Evolutionary conservation across 1,140 invertebrate genomes (phyloP).

Genomic region (Zaprionus inermis): DNA sequence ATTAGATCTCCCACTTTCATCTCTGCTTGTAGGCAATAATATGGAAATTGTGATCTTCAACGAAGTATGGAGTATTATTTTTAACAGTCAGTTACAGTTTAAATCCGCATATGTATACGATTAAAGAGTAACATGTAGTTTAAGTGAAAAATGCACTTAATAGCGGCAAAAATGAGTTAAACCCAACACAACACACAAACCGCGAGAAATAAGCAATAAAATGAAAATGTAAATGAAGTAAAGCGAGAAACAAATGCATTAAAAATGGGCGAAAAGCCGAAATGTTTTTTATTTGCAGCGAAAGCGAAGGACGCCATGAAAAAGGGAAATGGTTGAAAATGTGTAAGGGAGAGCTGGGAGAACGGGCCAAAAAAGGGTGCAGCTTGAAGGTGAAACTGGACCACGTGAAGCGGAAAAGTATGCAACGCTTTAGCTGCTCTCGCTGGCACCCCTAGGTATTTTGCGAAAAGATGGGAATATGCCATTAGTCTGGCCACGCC

Average conservation of each 20-base stretch:
- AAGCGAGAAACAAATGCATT: constrained; percentile 23
- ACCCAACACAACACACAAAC: constrained; percentile 23
- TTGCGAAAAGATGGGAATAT: no score
- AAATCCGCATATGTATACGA: constrained; percentile 76
- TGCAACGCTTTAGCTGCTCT: no score
- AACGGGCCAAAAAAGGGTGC: not conserved
- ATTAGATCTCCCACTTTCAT: constrained; percentile 1
- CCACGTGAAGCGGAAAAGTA: no score
- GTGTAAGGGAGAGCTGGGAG: constrained; percentile 16
- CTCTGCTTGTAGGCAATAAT: not conserved
- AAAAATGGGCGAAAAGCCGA: constrained; percentile 45
- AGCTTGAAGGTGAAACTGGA: no score
- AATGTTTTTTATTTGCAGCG: constrained; percentile 73
- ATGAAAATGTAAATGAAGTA: constrained; percentile 45
- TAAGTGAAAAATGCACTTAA: constrained; percentile 67
- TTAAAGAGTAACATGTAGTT: constrained; percentile 73
- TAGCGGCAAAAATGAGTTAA: constrained; percentile 32
- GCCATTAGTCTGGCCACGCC: no score
- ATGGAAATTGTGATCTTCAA: not conserved
- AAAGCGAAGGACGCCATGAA: constrained; percentile 24
- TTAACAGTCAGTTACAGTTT: constrained; percentile 17
- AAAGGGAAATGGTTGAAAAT: no score
- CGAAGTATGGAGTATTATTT: not conserved
- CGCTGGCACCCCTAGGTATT: no score
- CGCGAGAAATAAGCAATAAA: constrained; percentile 61